Base-by-base conservation (phyloP, 2,113 vertebrate species). In the Apus apus region DNA sequence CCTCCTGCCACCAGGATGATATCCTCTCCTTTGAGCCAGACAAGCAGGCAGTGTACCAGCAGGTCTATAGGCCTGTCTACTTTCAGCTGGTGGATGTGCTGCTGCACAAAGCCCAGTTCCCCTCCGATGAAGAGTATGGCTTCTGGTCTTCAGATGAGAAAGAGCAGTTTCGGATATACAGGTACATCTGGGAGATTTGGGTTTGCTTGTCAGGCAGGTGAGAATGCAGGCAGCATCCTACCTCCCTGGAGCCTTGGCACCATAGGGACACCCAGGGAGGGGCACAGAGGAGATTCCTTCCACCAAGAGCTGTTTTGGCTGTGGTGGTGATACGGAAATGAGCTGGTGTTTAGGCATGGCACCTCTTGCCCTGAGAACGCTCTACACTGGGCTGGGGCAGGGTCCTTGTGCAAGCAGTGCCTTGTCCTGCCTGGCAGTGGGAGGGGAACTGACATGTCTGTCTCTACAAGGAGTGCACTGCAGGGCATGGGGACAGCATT, bases 121-220 rank as follows among this genome's bases (percentile, higher is more conserved):
- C 99, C 23, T 98, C 99, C 0, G 99, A 99, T 73, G 98, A 99
- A 89, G 99, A 99, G 84, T 99, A 99, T 1, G 98, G 98, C 21
- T 99, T 99, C 78, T 99, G 99, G 99, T 99, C 99, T 53, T 99
- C 99, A 0, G 99, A 99, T 61, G 99, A 99, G 96, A 99, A 99
- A 95, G 99, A 99, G 94, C 99, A 99, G 91, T 99, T 99, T 97
- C 98, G 99, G 91, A 99, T 99, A 97, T 99, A 99, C 98, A 99
- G 99, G 99, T 99, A 97, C 90, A 85, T 30, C 65, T 54, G 50
- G 62, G 73, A 83, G 16, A 21, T 68, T 60, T 77, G 84, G 54
- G 62, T 80, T 66, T 90, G 62, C 22, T 85, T 15, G 5, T 53
- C 40, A 85, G 36, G 30, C 18, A 32, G 70, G 53, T 3, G 6